phyloP scores from a whole-genome alignment of 2,888 invertebrate genomes.

The Nemotelus pantherinus region DNA sequence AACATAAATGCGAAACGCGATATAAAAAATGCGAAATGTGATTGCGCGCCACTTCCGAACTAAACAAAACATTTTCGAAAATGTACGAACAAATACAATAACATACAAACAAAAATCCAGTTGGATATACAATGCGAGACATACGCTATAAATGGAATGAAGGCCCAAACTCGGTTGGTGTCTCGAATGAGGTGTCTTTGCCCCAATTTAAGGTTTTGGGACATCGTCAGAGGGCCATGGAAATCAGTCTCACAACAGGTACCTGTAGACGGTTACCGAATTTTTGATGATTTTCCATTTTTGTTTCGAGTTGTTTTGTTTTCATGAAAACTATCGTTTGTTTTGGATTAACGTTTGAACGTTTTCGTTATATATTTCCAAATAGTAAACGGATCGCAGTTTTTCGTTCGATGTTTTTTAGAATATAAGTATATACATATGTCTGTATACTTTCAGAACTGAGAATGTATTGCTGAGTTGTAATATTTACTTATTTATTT shows the following conservation, averaged over 20 bases:
- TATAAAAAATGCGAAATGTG: neutral
- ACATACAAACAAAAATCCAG: conserved; percentile 66
- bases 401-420: conserved; percentile 3
- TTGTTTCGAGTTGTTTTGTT: conserved; percentile 26
- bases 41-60: conserved; percentile 47
- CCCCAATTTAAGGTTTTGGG: conserved; percentile 98
- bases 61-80: conserved; percentile 46
- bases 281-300: conserved; percentile 54
- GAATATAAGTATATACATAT: no score
- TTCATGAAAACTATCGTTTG: conserved; percentile 27
- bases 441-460: neutral
- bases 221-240: conserved; percentile 94
- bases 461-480: neutral
- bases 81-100: conserved; percentile 43
- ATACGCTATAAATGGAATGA: conserved; percentile 98
- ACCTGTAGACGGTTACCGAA: conserved; percentile 69
- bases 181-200: conserved; percentile 94
- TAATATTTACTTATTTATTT: neutral
- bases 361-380: conserved; percentile 1
- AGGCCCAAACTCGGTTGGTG: conserved; percentile 93
- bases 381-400: neutral
- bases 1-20: conserved; percentile 51
- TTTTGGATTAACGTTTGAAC: conserved; percentile 43
- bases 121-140: conserved; percentile 98
- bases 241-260: conserved; percentile 97